Evolutionary conservation across 1,140 invertebrate species (phyloP).

Genomic region (Drosophila ogumai): DNA sequence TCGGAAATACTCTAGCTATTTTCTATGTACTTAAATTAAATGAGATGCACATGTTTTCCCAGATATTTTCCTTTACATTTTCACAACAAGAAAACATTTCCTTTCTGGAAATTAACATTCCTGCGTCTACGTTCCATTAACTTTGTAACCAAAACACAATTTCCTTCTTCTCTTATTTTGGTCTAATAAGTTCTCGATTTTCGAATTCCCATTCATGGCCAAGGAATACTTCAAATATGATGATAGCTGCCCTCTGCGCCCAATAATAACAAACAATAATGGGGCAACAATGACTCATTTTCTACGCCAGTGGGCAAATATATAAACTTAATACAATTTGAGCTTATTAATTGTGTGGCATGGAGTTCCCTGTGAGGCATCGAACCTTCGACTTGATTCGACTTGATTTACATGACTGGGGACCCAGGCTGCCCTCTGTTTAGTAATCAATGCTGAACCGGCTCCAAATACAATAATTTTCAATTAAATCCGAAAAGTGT

Average conservation of each 20-base stretch:
- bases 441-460: constrained; percentile 37
- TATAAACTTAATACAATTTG: constrained; percentile 38
- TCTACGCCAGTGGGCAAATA: constrained; percentile 19
- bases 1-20: no score
- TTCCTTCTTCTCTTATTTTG: constrained; percentile 10
- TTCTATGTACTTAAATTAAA: no score
- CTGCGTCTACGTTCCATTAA: not conserved
- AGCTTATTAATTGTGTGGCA: constrained; percentile 31
- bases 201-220: not conserved
- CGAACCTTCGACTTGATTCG: constrained; percentile 9
- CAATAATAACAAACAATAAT: constrained; percentile 30
- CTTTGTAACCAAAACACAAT: constrained; percentile 5
- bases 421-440: not conserved
- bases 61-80: not conserved
- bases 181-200: constrained; percentile 11
- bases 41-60: not conserved
- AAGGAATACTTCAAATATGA: constrained; percentile 4
- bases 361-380: not conserved
- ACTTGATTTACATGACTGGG: constrained; percentile 38
- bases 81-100: not conserved
- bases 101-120: not conserved
- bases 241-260: constrained; percentile 2
- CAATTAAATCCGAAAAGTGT: constrained; percentile 56
- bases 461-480: constrained; percentile 50
- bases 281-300: constrained; percentile 35